Evolutionary conservation across 2,888 invertebrate species (phyloP), one percentile per base, ranked within the genome.

Genomic region (Nebria brevicollis): DNA sequence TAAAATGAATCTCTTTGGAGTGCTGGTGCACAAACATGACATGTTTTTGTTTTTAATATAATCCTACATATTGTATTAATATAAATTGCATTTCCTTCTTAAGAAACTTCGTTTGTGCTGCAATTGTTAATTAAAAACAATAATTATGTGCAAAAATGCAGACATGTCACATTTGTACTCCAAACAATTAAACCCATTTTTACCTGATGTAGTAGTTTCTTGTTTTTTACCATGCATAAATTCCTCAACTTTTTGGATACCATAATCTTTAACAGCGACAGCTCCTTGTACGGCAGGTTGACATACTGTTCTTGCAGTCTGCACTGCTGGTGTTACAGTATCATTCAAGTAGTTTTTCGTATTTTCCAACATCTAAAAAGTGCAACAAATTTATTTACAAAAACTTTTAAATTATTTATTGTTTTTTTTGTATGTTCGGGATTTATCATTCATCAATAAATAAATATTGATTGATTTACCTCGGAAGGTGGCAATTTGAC

Each of bases 401-500:
- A 2, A 34, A 34, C 34, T 34, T 34, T 34, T 34, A 34, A 34
- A 34, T 34, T 34, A 34, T 34, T 2, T 34, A 34, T 34, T 34
- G 34, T 5, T 34, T 34, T 34, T 34, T 34, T 34, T 5, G 0
- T 34, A 4, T 34, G 34, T 34, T 34, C 5, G 34, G 34, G 34
- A 4, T 34, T 34, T 34, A 2, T 34, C 34, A 34, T 34, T 34
- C 34, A 34, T 15, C 15, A 66, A 66, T 15, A 66, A n/a, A 66
- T 66, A 15, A 66, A 66, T 5, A 66, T 66, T 15, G 15, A 41
- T 68, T 77, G 83, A 84, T 84, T 34, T 87, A 92, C 92, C 88
- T 91, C 90, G 83, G 88, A 87, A 7, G 92, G 91, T 66, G 91
- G 91, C 82, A 91, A 86, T 84, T 91, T 92, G 0, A 92, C 90